Conservation (phyloP, 2,113 vertebrate genomes). For the Macaca nemestrina region DNA sequence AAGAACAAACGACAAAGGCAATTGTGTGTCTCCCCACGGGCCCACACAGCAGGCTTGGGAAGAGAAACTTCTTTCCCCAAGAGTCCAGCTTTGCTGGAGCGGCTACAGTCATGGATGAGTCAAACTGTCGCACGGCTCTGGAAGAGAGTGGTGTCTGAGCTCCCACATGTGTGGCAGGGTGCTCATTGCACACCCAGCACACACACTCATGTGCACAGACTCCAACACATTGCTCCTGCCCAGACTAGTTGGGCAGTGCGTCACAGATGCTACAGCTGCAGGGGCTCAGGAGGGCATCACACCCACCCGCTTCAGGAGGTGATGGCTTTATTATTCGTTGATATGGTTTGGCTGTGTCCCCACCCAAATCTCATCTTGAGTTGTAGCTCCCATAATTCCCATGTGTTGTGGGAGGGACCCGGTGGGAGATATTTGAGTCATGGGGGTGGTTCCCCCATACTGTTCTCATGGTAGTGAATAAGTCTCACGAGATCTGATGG, state of each 20-base stretch:
- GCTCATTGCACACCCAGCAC: neutral
- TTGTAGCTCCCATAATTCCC: no score
- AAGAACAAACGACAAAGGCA: slow-evolving; percentile 58
- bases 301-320: neutral
- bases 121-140: neutral
- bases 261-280: neutral
- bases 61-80: neutral
- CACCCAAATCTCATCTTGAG: no score
- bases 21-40: neutral
- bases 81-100: neutral
- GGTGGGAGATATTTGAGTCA: no score
- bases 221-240: neutral
- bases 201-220: neutral
- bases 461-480: no score
- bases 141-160: neutral
- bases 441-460: no score
- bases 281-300: neutral
- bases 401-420: no score
- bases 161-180: neutral
- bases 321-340: neutral
- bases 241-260: neutral
- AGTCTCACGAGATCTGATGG: no score
- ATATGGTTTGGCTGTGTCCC: no score
- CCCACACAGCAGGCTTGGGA: neutral
- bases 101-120: neutral